Evolutionary conservation across 2,113 vertebrate species (phyloP).

Genomic region (Colistium nudipinnis): DNA sequence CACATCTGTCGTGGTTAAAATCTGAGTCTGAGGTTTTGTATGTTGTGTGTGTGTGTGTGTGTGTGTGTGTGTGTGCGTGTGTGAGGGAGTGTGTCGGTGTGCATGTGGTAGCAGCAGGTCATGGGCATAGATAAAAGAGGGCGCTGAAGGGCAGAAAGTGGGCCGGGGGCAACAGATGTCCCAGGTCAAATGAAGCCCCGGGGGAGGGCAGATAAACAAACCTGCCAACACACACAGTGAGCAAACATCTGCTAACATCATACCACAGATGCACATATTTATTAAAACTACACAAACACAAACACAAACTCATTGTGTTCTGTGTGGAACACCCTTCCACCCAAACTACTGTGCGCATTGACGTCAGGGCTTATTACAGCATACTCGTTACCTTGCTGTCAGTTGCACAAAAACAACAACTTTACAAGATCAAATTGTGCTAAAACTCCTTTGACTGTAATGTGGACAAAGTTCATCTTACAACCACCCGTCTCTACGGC

Average conservation of each 20-base stretch:
- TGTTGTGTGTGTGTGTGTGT: background rate
- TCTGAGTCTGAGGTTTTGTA: no score
- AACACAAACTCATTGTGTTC: slow-evolving; percentile 3
- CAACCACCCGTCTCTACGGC: no score
- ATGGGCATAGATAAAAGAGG: slow-evolving; percentile 52
- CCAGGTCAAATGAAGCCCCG: slow-evolving; percentile 46
- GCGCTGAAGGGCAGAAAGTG: slow-evolving; percentile 53
- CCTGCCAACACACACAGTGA: slow-evolving; percentile 54
- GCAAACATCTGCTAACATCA: slow-evolving; percentile 65
- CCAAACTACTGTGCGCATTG: background rate
- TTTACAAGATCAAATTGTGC: no score
- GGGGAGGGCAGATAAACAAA: slow-evolving; percentile 54
- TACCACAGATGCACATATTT: slow-evolving; percentile 44
- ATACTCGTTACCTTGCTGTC: background rate
- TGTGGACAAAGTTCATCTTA: no score
- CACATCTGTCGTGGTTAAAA: slow-evolving; percentile 45
- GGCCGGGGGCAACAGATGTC: slow-evolving; percentile 70
- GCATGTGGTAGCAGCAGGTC: slow-evolving; percentile 50
- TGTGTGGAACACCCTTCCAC: background rate
- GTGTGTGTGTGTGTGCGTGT: background rate
- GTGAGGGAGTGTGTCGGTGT: slow-evolving; percentile 3
- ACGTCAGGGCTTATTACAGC: background rate
- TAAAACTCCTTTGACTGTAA: no score
- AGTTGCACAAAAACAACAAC: no score
- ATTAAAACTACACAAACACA: slow-evolving; percentile 20